phyloP scores from a whole-genome alignment of 2,797 vertebrate genomes.

The Sebastes vulpes region DNA sequence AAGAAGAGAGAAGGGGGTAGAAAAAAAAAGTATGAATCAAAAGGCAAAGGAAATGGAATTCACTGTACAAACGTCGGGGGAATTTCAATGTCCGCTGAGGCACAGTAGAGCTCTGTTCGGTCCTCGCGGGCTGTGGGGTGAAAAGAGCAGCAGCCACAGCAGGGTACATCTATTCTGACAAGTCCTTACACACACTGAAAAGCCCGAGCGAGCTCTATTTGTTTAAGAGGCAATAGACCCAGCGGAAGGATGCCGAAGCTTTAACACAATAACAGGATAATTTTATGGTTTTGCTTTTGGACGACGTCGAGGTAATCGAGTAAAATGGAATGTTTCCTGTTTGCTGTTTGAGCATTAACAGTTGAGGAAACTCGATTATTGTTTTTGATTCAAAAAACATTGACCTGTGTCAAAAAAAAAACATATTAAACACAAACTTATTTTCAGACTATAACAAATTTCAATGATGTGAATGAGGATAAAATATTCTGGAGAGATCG shows the following conservation, averaged over 20 bases:
- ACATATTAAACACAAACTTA: background rate
- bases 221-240: conserved; percentile 60
- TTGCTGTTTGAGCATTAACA: conserved; percentile 14
- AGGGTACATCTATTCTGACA: conserved; percentile 74
- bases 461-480: background rate
- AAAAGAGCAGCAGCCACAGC: conserved; percentile 75
- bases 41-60: conserved; percentile 81
- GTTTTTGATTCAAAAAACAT: conserved; percentile 3
- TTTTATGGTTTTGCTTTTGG: conserved; percentile 45
- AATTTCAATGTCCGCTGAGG: conserved; percentile 72
- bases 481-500: background rate
- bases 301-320: background rate
- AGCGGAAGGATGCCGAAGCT: conserved; percentile 51
- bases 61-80: conserved; percentile 77
- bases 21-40: conserved; percentile 69
- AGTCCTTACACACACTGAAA: conserved; percentile 64
- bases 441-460: background rate
- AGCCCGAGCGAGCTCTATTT: conserved; percentile 67
- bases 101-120: conserved; percentile 80
- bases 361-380: conserved; percentile 5
- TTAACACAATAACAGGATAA: conserved; percentile 39
- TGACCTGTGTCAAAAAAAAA: background rate
- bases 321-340: conserved; percentile 22
- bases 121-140: conserved; percentile 56
- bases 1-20: background rate